Conservation (phyloP, 2,113 vertebrate species). For the Paratilapia polleni region DNA sequence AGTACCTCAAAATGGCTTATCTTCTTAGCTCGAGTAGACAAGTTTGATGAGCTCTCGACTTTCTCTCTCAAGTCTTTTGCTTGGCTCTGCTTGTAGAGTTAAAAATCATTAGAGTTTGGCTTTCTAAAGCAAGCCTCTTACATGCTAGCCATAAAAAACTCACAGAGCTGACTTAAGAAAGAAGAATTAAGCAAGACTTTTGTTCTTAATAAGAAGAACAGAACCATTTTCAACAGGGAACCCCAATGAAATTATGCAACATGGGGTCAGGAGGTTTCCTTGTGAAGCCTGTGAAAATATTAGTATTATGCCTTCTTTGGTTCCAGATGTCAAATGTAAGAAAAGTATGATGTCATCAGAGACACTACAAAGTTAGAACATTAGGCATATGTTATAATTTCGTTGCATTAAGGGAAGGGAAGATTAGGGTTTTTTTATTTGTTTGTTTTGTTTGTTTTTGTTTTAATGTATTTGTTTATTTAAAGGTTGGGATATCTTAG, state of each 20-base stretch:
- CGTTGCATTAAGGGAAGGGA: neutral
- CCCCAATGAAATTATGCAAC: too few species aligned
- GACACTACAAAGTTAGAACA: neutral
- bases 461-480: neutral
- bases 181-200: neutral
- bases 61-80: neutral
- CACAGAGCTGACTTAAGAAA: neutral
- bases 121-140: neutral
- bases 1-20: slow-evolving; percentile 59
- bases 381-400: neutral
- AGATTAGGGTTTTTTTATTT: neutral
- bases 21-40: slow-evolving; percentile 49
- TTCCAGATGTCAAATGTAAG: too few species aligned
- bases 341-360: too few species aligned
- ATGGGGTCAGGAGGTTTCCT: too few species aligned
- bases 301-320: too few species aligned
- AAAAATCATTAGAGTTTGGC: neutral
- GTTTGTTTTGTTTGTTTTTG: too few species aligned
- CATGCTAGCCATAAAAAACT: neutral
- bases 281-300: too few species aligned
- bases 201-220: neutral
- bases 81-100: neutral
- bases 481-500: neutral
- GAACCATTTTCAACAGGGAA: neutral
- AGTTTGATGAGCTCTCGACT: slow-evolving; percentile 42